Base-by-base conservation (phyloP, 2,888 invertebrate species). In the Pyrochroa serraticornis region DNA sequence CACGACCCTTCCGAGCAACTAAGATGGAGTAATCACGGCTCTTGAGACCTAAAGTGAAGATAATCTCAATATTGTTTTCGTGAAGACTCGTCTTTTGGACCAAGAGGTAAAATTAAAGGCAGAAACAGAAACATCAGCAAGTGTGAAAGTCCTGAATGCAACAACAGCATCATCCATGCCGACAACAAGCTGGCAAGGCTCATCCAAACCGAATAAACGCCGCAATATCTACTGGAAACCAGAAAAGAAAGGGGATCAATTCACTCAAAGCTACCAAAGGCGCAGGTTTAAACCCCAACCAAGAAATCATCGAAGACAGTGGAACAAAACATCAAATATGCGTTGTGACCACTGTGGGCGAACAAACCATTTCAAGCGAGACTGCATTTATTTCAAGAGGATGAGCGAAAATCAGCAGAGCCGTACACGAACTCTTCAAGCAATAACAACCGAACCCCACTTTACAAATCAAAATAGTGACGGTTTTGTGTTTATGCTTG, bases 1-100 rank as follows among this genome's bases (percentile, higher is more conserved):
- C 8, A 36, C 75, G 1, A 74, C 75, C n/a, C 50, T 77, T 30
- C 75, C 77, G 5, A 7, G 66, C n/a, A 46, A 60, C 10, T 76
- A 77, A 60, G 71, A 77, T 52, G 73, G 73, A 3, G 67, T 77
- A 1, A 67, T 75, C n/a, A 76, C 76, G 7, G 77, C 77, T 0
- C 65, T 77, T 0, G 74, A 77, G 63, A 76, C 74, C 1, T 60
- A 77, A 22, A 58, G 69, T 0, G 72, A 75, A 51, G 72, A 68
- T 56, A 64, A 64, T 38, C 59, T 77, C 46, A 77, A 70, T 0
- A 55, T 77, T 10, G 69, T 64, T 7, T 76, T 76, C 63, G 75
- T 75, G 1, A 76, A 76, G 63, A 74, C 63, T 3, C 39, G 64
- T 33, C 39, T 69, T 2, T 31, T 68, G 6, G 66, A 68, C 34